Percentiles rank a stretch among this genome's conserved stretches.
phyloP scores from a whole-genome alignment of 2,888 invertebrate genomes.

The Ferdinandea cuprea region DNA sequence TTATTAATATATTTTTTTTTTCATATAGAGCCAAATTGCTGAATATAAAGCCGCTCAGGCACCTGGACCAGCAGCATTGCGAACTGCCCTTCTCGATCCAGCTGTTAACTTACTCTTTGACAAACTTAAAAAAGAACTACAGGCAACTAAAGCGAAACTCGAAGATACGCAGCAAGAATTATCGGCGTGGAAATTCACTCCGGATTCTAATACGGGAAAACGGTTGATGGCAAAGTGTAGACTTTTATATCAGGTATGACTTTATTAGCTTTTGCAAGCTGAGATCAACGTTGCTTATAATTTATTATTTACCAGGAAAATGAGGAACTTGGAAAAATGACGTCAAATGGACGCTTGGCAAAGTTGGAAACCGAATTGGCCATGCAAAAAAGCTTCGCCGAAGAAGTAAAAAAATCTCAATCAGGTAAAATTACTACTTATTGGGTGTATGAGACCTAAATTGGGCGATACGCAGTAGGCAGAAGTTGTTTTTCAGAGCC shows the following conservation, averaged over 20 bases:
- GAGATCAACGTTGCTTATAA: not conserved
- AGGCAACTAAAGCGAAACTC: slow-evolving; percentile 93
- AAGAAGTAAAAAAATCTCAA: slow-evolving; percentile 98
- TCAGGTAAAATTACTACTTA: slow-evolving; percentile 86
- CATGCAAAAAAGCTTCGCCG: slow-evolving; percentile 96
- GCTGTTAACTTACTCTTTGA: slow-evolving; percentile 97
- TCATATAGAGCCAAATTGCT: slow-evolving; percentile 92
- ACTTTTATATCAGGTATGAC: slow-evolving; percentile 89
- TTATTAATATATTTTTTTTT: not conserved
- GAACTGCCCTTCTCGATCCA: slow-evolving; percentile 95
- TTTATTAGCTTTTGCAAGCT: not conserved
- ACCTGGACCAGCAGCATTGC: slow-evolving; percentile 89
- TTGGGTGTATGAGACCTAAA: too few species aligned
- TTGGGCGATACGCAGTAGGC: too few species aligned
- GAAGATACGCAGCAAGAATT: slow-evolving; percentile 99
- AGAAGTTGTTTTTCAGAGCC: too few species aligned
- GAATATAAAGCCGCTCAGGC: slow-evolving; percentile 95
- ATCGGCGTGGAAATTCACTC: slow-evolving; percentile 99
- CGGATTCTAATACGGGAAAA: slow-evolving; percentile 99
- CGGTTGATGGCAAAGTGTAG: slow-evolving; percentile 98
- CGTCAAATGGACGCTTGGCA: slow-evolving; percentile 96
- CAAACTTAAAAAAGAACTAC: slow-evolving; percentile 94
- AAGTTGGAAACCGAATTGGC: slow-evolving; percentile 98
- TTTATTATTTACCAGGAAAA: slow-evolving; percentile 87
- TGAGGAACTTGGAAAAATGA: slow-evolving; percentile 97